Percentiles rank a stretch among this genome's conserved stretches.
Evolutionary conservation across 2,888 invertebrate species (phyloP).

Genomic region (Notocelia uddmanniana): DNA sequence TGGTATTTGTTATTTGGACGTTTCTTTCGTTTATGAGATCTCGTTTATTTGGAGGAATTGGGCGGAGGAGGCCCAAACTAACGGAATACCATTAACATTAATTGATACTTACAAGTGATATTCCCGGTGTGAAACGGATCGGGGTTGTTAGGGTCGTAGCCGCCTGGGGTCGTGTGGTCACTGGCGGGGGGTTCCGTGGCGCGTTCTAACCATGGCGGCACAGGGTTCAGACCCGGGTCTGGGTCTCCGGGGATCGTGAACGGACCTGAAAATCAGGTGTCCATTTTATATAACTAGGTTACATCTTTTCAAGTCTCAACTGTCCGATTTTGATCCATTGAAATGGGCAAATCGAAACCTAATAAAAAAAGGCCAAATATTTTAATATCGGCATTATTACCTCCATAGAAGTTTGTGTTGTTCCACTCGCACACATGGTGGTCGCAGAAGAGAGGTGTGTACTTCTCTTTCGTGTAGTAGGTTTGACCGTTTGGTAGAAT

Average conservation of each 20-base stretch:
- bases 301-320: not conserved
- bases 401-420: slow-evolving; percentile 79
- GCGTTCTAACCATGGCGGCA: slow-evolving; percentile 74
- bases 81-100: no score
- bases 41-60: no score
- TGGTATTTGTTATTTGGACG: no score
- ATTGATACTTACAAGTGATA: not conserved
- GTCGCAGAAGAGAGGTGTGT: slow-evolving; percentile 69
- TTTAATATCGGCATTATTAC: slow-evolving; percentile 53
- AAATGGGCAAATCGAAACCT: no score
- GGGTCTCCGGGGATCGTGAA: slow-evolving; percentile 79
- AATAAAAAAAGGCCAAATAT: no score
- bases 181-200: not conserved
- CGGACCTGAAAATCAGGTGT: slow-evolving; percentile 63
- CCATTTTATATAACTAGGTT: not conserved
- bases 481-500: slow-evolving; percentile 72
- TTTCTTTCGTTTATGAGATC: no score
- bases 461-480: slow-evolving; percentile 75
- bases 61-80: no score
- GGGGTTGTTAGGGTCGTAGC: not conserved
- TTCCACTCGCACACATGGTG: slow-evolving; percentile 83
- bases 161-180: not conserved
- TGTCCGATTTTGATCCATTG: not conserved
- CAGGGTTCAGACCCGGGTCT: slow-evolving; percentile 67
- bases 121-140: not conserved